phyloP scores from a whole-genome alignment of 2,888 invertebrate genomes.

The Scaptodrosophila latifasciaeformis region DNA sequence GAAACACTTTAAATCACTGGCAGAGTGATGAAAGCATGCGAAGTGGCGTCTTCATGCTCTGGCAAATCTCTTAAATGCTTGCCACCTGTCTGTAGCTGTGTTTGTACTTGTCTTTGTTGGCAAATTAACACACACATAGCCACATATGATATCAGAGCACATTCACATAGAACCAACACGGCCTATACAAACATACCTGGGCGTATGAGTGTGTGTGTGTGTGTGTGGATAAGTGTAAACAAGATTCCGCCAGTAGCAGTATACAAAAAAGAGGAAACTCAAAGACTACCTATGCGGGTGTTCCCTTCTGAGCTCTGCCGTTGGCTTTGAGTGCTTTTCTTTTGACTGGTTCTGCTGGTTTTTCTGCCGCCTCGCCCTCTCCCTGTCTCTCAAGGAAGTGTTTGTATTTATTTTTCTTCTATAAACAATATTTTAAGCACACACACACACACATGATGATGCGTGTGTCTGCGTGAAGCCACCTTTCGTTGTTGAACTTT shows the following conservation, averaged over 20 bases:
- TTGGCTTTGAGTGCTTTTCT: slow-evolving; percentile 34
- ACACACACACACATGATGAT: slow-evolving; percentile 3
- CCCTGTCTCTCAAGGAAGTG: not conserved
- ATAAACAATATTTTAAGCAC: slow-evolving; percentile 23
- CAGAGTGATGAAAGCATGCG: not conserved
- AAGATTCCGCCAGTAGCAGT: not conserved
- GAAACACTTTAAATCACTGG: not conserved
- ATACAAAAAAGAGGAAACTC: slow-evolving; percentile 38
- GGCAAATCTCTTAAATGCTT: slow-evolving; percentile 54
- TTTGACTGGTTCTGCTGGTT: too few species aligned
- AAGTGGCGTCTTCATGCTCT: slow-evolving; percentile 13
- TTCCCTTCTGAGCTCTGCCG: slow-evolving; percentile 47
- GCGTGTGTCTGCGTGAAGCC: too few species aligned
- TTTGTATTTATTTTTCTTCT: too few species aligned
- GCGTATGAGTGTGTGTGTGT: slow-evolving; percentile 23
- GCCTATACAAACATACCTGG: slow-evolving; percentile 59
- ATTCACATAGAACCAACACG: too few species aligned
- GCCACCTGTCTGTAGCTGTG: slow-evolving; percentile 45
- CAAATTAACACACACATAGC: slow-evolving; percentile 39
- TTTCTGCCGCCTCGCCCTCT: not conserved
- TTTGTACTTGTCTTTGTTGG: slow-evolving; percentile 60
- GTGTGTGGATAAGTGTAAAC: not conserved
- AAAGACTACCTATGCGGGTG: slow-evolving; percentile 51
- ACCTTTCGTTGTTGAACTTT: not conserved
- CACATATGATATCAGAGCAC: slow-evolving; percentile 22